phyloP scores from a whole-genome alignment of 2,888 invertebrate species.

The Cheilosia vernalis region DNA sequence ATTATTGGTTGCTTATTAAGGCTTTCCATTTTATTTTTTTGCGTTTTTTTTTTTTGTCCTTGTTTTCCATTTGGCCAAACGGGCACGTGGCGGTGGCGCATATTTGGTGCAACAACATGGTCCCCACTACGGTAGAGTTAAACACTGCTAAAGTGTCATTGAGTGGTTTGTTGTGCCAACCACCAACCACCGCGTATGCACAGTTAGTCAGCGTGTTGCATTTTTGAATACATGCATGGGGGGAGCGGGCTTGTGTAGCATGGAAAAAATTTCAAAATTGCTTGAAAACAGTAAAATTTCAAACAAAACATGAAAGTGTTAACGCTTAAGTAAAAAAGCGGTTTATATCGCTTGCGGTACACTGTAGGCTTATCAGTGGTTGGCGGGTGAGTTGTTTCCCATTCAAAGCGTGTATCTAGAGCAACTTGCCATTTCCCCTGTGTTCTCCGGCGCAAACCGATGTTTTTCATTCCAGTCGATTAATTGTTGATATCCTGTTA shows the following conservation, averaged over 20 bases:
- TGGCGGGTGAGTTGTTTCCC: constrained; percentile 44
- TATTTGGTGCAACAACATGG: constrained; percentile 50
- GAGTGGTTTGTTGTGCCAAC: constrained; percentile 66
- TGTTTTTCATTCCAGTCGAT: constrained; percentile 64
- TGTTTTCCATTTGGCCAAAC: constrained; percentile 36
- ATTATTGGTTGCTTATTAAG: constrained; percentile 73
- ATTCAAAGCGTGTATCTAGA: constrained; percentile 35
- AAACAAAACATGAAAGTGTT: constrained; percentile 66
- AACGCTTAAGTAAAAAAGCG: constrained; percentile 68
- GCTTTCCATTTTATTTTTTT: constrained; percentile 35
- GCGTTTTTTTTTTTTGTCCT: constrained; percentile 5
- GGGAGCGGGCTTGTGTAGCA: constrained; percentile 14
- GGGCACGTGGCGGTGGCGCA: constrained; percentile 59
- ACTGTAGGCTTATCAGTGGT: constrained; percentile 58
- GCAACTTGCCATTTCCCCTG: constrained; percentile 17
- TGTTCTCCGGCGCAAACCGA: neutral
- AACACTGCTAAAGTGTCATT: constrained; percentile 72
- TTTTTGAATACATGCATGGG: constrained; percentile 51
- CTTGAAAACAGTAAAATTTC: constrained; percentile 58
- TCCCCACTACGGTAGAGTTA: constrained; percentile 56
- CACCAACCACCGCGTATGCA: constrained; percentile 55
- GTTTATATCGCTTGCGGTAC: constrained; percentile 68
- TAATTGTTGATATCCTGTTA: constrained; percentile 68
- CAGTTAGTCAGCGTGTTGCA: constrained; percentile 66
- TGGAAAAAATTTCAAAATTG: constrained; percentile 66